phyloP scores from a whole-genome alignment of 1,140 invertebrate genomes.

The Drosophila parabipectinata region DNA sequence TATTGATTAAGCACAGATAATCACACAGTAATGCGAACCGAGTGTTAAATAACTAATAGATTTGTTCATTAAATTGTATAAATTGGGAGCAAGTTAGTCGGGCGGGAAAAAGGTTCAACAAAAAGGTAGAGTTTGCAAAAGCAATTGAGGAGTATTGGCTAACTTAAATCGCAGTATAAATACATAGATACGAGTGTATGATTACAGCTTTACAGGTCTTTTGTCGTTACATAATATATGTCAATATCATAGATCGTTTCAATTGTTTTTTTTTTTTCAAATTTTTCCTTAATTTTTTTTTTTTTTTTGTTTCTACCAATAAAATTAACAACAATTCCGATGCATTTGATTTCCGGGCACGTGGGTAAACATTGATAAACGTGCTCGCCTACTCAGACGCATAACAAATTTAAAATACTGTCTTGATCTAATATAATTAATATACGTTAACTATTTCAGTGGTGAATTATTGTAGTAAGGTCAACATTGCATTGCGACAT shows the following conservation, averaged over 20 bases:
- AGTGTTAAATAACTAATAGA: conserved; percentile 34
- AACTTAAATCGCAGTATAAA: conserved; percentile 69
- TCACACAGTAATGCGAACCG: conserved; percentile 40
- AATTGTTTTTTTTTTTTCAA: conserved; percentile 3
- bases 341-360: conserved; percentile 56
- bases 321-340: conserved; percentile 77
- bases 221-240: conserved; percentile 60
- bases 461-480: conserved; percentile 61
- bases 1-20: conserved; percentile 60
- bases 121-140: conserved; percentile 37
- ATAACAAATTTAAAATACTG: conserved; percentile 76
- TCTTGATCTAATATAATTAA: conserved; percentile 53
- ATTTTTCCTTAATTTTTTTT: not conserved
- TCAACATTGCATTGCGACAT: conserved; percentile 65
- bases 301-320: conserved; percentile 57
- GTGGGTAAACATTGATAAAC: conserved; percentile 67
- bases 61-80: conserved; percentile 11
- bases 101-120: conserved; percentile 53
- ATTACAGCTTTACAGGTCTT: conserved; percentile 70
- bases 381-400: conserved; percentile 48
- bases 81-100: conserved; percentile 29
- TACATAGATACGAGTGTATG: conserved; percentile 59
- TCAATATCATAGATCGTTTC: conserved; percentile 49
- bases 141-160: conserved; percentile 59
- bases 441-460: conserved; percentile 64